Percentiles rank a stretch among this genome's conserved stretches.
Evolutionary conservation across 2,797 vertebrate species (phyloP).

Genomic region (Tarsius wallacei): DNA sequence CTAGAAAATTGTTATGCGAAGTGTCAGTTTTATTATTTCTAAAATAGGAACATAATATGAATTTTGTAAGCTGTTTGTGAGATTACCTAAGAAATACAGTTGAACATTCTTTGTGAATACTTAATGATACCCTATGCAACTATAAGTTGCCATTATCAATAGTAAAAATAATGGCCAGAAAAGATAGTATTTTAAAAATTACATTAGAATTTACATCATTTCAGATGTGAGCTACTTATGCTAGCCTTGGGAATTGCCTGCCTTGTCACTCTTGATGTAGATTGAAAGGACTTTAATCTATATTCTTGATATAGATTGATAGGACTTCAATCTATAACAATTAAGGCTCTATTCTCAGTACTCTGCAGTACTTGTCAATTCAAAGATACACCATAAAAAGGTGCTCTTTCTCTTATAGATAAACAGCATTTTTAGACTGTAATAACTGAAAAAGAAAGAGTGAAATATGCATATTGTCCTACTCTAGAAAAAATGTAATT

Average conservation of each 20-base stretch:
- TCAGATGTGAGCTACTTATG: background rate
- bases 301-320: background rate
- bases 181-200: background rate
- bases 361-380: background rate
- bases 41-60: background rate
- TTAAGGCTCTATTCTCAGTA: background rate
- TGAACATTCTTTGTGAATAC: background rate
- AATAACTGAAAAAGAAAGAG: background rate
- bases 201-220: background rate
- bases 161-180: slow-evolving; percentile 2
- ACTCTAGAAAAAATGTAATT: background rate
- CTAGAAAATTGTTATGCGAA: background rate
- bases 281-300: background rate
- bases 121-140: background rate
- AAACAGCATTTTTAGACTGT: background rate
- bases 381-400: background rate
- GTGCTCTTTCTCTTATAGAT: background rate
- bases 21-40: background rate
- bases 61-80: background rate
- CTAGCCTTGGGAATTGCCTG: background rate
- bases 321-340: background rate
- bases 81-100: background rate
- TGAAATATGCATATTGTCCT: background rate
- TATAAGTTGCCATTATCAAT: background rate
- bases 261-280: background rate